These are phyloP conservation scores for Chrysolina oricalcia DNA, from an alignment of 2,888 invertebrate genomes.

Conservation along the genomic window DNA sequence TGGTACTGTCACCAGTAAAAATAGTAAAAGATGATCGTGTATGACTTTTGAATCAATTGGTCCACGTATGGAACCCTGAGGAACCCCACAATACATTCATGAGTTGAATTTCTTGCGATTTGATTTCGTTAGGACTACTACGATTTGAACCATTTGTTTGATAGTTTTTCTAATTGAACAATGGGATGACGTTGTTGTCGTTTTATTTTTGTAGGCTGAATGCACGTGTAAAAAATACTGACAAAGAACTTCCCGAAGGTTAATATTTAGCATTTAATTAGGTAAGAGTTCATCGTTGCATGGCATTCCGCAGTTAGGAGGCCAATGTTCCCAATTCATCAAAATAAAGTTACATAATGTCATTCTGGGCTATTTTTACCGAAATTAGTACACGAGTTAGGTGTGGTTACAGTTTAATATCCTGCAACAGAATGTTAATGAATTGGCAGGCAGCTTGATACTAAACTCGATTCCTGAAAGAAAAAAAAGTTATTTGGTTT, in stretches of 20 bases:
- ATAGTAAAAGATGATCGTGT: too few relatives aligned
- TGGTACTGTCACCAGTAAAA: too few relatives aligned
- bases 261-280: constrained; percentile 42
- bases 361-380: constrained; percentile 36
- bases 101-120: too few relatives aligned
- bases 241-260: constrained; percentile 29
- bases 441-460: constrained; percentile 29
- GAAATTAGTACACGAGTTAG: constrained; percentile 34
- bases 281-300: constrained; percentile 43
- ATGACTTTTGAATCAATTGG: too few relatives aligned
- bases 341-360: constrained; percentile 44
- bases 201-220: not conserved
- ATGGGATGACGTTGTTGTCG: not conserved
- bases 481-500: not conserved
- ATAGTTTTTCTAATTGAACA: too few relatives aligned
- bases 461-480: not conserved
- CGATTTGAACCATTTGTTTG: too few relatives aligned
- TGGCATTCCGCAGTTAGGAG: constrained; percentile 39
- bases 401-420: constrained; percentile 33
- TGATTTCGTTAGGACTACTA: too few relatives aligned
- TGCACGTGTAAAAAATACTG: not conserved
- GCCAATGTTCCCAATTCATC: constrained; percentile 38
- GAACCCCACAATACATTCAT: too few relatives aligned
- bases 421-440: constrained; percentile 29
- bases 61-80: too few relatives aligned